Base-by-base conservation (phyloP, 2,797 vertebrate genomes). In the Acrossocheilus wenchowensis region DNA sequence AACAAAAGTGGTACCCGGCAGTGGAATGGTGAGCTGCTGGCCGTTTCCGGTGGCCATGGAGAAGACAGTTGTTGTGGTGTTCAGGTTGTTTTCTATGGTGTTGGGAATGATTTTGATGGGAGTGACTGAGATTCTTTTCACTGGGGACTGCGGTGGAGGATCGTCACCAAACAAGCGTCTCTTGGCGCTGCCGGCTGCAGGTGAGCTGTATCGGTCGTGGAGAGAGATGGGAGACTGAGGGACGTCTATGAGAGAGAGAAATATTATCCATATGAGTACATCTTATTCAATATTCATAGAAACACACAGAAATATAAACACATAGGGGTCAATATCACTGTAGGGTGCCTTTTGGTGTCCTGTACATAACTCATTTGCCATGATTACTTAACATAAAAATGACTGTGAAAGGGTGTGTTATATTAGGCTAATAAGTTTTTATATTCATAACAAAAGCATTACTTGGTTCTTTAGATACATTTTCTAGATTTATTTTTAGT, bases 161-260 rank as follows among this genome's bases (percentile, higher is more conserved):
- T 98, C 98, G 26, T 99, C 98, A 2, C 97, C 97, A 54, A 99
- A 99, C 12, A 99, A 97, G 66, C 97, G 97, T 0, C 98, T 96
- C 84, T 98, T 99, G 2, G 97, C 98, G 48, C 97, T 98, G 81
- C 98, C 98, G 0, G 98, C 98, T 0, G 96, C 92, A 2, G 98
- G 98, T 52, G 98, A 99, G 92, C 97, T 98, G 92, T 97, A 99
- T 75, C 98, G 95, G 87, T 99, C 98, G 0, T 99, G 97, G 75
- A 99, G 96, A 0, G 97, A 97, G 83, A 99, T 93, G 0, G 98
- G 98, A 52, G 98, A 99, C 54, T 97, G 90, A 0, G 96, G 96
- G 39, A 95, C 17, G 50, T 98, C 98, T 99, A 90, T 78, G 5
- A 84, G 21, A 88, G 57, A 43, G 36, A 69, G 1, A 85, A 45